phyloP scores from a whole-genome alignment of 2,113 vertebrate species.

The Eclectus roratus region DNA sequence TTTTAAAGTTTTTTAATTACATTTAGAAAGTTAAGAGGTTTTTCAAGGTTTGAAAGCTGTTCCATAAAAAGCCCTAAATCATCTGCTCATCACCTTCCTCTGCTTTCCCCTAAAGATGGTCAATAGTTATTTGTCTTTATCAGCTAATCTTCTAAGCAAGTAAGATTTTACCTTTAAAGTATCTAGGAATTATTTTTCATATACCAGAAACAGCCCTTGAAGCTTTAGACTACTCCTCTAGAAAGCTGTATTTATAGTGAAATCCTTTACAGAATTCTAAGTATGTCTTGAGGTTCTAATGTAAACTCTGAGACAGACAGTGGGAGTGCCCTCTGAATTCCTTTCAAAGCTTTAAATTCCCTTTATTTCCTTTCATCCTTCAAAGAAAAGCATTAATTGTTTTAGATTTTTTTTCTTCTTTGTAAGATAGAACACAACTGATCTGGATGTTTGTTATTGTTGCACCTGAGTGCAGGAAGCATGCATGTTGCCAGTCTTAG shows the following conservation, averaged over 20 bases:
- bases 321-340: not conserved
- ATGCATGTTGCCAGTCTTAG: not conserved
- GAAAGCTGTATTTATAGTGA: not conserved
- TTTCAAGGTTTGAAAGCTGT: not conserved
- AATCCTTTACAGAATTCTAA: not conserved
- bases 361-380: not conserved
- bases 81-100: not conserved
- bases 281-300: not conserved
- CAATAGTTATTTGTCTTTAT: not conserved
- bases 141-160: not conserved
- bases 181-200: not conserved
- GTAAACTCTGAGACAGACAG: not conserved
- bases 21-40: not conserved
- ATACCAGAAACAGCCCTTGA: not conserved
- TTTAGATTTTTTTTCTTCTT: not conserved
- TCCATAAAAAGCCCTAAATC: not conserved
- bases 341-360: not conserved
- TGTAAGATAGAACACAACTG: not conserved
- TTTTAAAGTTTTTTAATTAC: not conserved
- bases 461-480: not conserved
- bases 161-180: not conserved
- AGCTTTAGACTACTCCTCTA: not conserved
- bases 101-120: not conserved
- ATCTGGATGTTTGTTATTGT: not conserved
- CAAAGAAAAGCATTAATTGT: not conserved